Conservation (phyloP, 1,140 invertebrate species). For the Brachionus rubens region DNA sequence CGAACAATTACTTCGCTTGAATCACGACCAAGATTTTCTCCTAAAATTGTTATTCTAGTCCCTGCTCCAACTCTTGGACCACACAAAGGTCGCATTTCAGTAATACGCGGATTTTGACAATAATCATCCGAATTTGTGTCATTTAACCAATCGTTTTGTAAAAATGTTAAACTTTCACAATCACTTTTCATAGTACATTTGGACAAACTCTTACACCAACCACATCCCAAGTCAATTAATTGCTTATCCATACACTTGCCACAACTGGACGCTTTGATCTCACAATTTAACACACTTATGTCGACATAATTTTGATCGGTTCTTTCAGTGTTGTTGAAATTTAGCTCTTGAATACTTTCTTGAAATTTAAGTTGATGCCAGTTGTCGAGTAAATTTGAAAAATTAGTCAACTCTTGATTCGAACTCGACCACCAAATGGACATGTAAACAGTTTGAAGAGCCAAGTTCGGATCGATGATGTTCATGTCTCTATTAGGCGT, state of each 20-base stretch:
- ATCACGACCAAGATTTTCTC: slow-evolving; percentile 85
- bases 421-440: slow-evolving; percentile 6
- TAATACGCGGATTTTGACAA: slow-evolving; percentile 10
- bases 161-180: neutral
- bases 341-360: neutral
- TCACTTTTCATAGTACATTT: slow-evolving; percentile 37
- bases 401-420: neutral
- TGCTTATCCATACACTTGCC: slow-evolving; percentile 32
- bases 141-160: slow-evolving; percentile 15
- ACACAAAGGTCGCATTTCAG: neutral
- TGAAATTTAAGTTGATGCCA: slow-evolving; percentile 30
- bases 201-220: slow-evolving; percentile 30
- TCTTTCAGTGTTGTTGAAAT: neutral
- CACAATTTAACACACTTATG: slow-evolving; percentile 36
- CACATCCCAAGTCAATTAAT: slow-evolving; percentile 2
- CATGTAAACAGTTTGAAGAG: slow-evolving; percentile 5
- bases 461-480: neutral
- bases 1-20: slow-evolving; percentile 83
- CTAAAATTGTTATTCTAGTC: slow-evolving; percentile 88
- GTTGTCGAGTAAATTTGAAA: neutral
- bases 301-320: neutral
- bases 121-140: neutral
- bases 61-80: slow-evolving; percentile 73
- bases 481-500: neutral
- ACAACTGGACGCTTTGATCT: slow-evolving; percentile 41